Conservation (phyloP, 2,113 vertebrate species). For the Pycnonotus jocosus region DNA sequence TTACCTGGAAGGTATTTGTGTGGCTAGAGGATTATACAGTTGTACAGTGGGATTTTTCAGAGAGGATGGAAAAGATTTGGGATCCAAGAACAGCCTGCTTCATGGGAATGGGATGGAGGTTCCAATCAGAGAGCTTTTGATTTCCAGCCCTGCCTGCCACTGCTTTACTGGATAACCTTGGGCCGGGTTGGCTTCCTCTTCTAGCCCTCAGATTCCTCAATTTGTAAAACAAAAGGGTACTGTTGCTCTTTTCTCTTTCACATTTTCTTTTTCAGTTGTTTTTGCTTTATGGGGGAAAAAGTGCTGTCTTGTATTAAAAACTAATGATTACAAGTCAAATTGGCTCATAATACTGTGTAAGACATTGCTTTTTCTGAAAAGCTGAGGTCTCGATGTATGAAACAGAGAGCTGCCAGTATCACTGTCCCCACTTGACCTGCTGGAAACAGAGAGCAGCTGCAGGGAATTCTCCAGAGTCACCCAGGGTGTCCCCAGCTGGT, state of each 20-base stretch:
- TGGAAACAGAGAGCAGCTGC: neutral
- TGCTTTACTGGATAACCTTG: neutral
- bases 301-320: neutral
- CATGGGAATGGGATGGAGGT: neutral
- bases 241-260: neutral
- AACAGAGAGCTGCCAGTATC: neutral
- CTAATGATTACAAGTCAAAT: neutral
- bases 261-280: neutral
- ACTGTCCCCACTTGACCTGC: conserved; percentile 14
- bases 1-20: neutral
- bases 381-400: neutral
- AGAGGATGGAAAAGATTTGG: neutral
- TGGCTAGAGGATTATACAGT: neutral
- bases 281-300: neutral
- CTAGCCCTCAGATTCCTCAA: neutral
- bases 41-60: neutral
- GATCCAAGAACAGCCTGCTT: neutral
- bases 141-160: neutral
- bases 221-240: neutral
- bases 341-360: neutral
- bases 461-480: neutral
- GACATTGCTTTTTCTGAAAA: neutral
- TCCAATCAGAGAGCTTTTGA: neutral
- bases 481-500: conserved; percentile 24
- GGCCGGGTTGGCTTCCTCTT: neutral